Conservation (phyloP, 2,888 invertebrate genomes). For the Drosophila conformis region DNA sequence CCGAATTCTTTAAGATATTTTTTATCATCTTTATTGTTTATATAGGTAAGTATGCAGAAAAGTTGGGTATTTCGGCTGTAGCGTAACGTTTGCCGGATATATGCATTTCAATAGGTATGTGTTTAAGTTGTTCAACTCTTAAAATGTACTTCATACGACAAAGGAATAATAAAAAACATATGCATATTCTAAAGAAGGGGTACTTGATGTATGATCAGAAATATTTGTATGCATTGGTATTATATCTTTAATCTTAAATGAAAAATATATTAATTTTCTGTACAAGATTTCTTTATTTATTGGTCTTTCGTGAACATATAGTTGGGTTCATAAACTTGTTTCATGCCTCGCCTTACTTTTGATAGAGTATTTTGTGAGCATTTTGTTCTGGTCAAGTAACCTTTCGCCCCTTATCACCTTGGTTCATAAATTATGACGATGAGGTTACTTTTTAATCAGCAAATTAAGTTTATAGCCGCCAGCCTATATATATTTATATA, state of each 20-base stretch:
- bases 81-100: not conserved
- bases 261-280: not conserved
- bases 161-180: not conserved
- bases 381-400: slow-evolving; percentile 36
- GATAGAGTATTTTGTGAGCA: slow-evolving; percentile 26
- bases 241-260: too few relatives aligned
- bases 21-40: not conserved
- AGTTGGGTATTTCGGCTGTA: too few relatives aligned
- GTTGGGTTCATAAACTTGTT: not conserved
- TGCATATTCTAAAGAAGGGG: too few relatives aligned
- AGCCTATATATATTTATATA: slow-evolving; percentile 48
- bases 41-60: not conserved
- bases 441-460: slow-evolving; percentile 76
- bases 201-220: not conserved
- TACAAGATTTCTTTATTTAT: too few relatives aligned
- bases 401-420: slow-evolving; percentile 67
- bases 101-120: not conserved
- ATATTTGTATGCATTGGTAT: not conserved
- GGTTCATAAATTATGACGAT: slow-evolving; percentile 70
- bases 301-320: not conserved
- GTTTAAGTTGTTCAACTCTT: not conserved
- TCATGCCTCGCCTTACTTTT: not conserved
- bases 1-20: not conserved
- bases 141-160: not conserved
- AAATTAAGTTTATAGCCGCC: slow-evolving; percentile 75